Evolutionary conservation across 2,113 vertebrate genomes (phyloP), one percentile per base, ranked within the genome.

Genomic region (Tragelaphus strepsiceros): DNA sequence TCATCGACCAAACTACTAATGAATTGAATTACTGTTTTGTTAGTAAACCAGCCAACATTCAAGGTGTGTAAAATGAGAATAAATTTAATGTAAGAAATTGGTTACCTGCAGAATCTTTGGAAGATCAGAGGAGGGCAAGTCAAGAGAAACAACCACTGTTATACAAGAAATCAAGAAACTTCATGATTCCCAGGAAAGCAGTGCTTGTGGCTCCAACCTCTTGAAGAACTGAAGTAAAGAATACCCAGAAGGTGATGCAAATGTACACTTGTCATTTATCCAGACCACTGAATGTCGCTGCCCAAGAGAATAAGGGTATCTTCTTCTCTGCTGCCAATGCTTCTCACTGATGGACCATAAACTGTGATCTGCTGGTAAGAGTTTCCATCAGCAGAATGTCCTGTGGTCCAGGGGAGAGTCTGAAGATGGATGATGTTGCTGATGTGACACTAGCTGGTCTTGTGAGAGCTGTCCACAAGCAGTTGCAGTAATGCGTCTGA

Each of bases 401-500:
- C 61, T 28, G 16, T 49, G 51, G 35, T 32, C 46, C 26, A 43
- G 88, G 71, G 53, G 43, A 87, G 26, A 86, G 49, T 67, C 39
- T 67, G 39, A 59, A 86, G 58, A 24, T 19, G 32, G 21, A 58
- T 1, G 5, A 28, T 22, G 12, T 49, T 53, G 35, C n/a, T 43
- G 35, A 19, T 32, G 49, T 96, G 30, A 32, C 14, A 4, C 2
- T 46, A 19, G n/a, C 12, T 1, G 1, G 5, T 30, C 26, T 90
- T 7, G 1, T 84, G 46, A 85, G 51, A 26, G 3, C 32, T 46
- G 28, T 46, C 21, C 53, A 16, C 46, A 89, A 12, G 10, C 0
- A 0, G n/a, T 39, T 71, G n/a, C n/a, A 22, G 4, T 35, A 21
- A 35, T 71, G 64, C 0, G 0, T 11, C 64, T 71, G n/a, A 21